Evolutionary conservation across 53 echinoderm and acorn worm species (phyloP).

Genomic region (Echinometra lucunter): DNA sequence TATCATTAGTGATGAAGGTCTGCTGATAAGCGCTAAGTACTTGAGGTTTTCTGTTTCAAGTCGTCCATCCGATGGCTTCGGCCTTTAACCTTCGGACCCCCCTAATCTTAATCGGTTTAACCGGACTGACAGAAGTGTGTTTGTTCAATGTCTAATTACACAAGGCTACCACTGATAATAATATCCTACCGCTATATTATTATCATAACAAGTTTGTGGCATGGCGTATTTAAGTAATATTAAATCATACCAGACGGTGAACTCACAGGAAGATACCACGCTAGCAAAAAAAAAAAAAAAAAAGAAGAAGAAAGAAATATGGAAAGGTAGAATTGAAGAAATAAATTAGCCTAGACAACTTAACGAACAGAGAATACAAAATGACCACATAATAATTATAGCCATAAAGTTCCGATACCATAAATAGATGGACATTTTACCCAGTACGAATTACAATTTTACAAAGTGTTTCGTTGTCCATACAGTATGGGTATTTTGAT

Average conservation of each 20-base stretch:
- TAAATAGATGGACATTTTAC: too few relatives aligned
- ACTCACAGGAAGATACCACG: too few relatives aligned
- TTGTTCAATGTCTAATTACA: slow-evolving; percentile 39
- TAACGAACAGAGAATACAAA: too few relatives aligned
- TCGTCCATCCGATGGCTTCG: neutral
- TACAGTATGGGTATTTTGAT: too few relatives aligned
- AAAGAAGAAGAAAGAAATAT: too few relatives aligned
- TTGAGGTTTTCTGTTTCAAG: neutral
- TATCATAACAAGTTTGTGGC: neutral
- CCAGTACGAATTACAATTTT: too few relatives aligned
- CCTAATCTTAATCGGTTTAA: neutral
- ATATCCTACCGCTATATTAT: neutral
- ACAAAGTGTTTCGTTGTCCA: too few relatives aligned
- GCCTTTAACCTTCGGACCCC: neutral
- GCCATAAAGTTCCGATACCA: too few relatives aligned
- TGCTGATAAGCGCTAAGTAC: neutral
- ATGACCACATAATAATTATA: too few relatives aligned
- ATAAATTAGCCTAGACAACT: too few relatives aligned
- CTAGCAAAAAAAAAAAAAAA: too few relatives aligned
- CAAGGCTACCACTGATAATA: neutral
- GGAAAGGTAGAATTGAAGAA: too few relatives aligned
- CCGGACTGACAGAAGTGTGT: slow-evolving; percentile 34
- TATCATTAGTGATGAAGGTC: neutral
- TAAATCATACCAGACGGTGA: neutral
- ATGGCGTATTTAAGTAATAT: neutral